phyloP scores from a whole-genome alignment of 1,140 invertebrate species.

The Sipha flava region DNA sequence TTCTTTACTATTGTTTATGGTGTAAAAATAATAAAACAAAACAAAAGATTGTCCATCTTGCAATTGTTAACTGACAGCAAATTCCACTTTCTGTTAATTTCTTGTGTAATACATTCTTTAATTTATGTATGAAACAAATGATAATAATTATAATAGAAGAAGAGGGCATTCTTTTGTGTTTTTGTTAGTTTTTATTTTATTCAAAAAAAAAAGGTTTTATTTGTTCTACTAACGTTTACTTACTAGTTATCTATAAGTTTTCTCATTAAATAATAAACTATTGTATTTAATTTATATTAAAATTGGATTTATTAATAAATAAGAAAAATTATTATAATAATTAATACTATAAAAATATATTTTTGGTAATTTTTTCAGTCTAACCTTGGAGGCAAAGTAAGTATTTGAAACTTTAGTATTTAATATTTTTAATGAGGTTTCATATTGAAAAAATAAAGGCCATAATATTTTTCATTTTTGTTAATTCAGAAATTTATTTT shows the following conservation, averaged over 20 bases:
- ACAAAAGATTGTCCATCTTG: background rate
- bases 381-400: constrained; percentile 23
- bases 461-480: background rate
- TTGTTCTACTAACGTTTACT: too few species aligned
- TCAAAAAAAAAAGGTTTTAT: too few species aligned
- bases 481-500: constrained; percentile 10
- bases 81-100: background rate
- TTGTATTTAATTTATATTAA: too few species aligned
- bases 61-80: background rate
- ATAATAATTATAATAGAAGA: background rate
- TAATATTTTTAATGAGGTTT: background rate
- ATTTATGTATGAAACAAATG: background rate
- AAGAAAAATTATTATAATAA: background rate
- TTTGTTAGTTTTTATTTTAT: background rate
- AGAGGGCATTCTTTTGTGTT: background rate
- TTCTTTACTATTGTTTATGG: background rate
- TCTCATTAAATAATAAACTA: too few species aligned
- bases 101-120: background rate
- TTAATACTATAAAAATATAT: background rate
- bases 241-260: too few species aligned
- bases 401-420: background rate
- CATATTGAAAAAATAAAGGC: background rate
- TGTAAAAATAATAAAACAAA: background rate
- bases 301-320: too few species aligned
- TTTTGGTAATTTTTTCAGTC: background rate